Percentiles rank a stretch among this genome's conserved stretches.
Evolutionary conservation across 2,888 invertebrate species (phyloP).

Genomic region (Rotaria macrura): DNA sequence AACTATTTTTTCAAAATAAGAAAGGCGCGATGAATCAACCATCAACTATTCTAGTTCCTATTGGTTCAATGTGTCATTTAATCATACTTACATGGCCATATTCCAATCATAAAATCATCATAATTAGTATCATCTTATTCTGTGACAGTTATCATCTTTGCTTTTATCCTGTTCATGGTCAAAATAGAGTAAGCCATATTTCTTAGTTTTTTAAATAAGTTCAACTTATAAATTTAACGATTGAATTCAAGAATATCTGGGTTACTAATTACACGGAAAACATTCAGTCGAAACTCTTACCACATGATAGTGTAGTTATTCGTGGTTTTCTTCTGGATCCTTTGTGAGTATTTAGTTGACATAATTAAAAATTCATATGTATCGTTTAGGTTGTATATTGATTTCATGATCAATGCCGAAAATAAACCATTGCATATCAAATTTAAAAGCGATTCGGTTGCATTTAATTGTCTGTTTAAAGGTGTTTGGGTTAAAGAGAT

Average conservation of each 20-base stretch:
- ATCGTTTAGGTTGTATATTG: neutral
- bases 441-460: neutral
- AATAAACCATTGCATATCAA: neutral
- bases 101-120: neutral
- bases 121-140: neutral
- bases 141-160: neutral
- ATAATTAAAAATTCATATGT: no score
- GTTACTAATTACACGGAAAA: neutral
- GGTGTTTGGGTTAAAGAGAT: neutral
- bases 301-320: neutral
- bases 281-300: neutral
- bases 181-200: neutral
- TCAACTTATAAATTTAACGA: neutral
- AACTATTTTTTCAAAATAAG: neutral
- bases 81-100: neutral
- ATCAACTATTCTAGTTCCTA: neutral
- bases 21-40: neutral
- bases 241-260: neutral
- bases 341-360: neutral
- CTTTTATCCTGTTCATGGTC: neutral
- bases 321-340: neutral
- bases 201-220: neutral
- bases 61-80: neutral
- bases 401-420: neutral
- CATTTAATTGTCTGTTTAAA: neutral